Conservation (phyloP, 1,140 invertebrate species). For the Micrasema minimum region DNA sequence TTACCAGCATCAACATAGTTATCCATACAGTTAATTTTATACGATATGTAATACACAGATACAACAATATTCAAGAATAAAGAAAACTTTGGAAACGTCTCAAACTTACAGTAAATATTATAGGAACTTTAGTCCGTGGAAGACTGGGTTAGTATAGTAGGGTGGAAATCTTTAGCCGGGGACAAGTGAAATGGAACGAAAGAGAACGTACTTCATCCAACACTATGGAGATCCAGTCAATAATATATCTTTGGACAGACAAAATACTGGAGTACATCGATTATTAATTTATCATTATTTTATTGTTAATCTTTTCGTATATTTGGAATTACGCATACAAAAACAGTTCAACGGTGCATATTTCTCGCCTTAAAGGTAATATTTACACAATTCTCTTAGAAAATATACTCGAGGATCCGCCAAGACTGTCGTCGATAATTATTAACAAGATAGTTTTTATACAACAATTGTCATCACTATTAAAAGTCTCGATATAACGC, state of each 20-base stretch:
- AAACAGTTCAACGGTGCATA: constrained; percentile 27
- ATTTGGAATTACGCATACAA: constrained; percentile 36
- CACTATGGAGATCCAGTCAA: constrained; percentile 51
- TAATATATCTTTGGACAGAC: constrained; percentile 51
- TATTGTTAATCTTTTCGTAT: constrained; percentile 31
- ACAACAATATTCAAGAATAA: constrained; percentile 50
- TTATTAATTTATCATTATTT: neutral
- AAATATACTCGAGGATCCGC: neutral
- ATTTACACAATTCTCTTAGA: constrained; percentile 30
- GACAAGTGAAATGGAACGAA: constrained; percentile 31
- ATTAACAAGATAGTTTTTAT: constrained; percentile 31
- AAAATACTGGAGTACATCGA: constrained; percentile 50
- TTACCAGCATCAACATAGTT: constrained; percentile 15
- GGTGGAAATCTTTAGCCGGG: constrained; percentile 34
- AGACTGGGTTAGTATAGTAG: constrained; percentile 53
- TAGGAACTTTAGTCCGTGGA: constrained; percentile 55
- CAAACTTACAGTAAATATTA: constrained; percentile 51
- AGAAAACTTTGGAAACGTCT: constrained; percentile 46
- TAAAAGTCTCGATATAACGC: constrained; percentile 1
- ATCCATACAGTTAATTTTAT: constrained; percentile 39
- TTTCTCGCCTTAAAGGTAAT: constrained; percentile 12
- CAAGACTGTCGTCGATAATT: constrained; percentile 11
- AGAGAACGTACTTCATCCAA: constrained; percentile 37
- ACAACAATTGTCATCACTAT: constrained; percentile 24
- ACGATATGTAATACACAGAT: constrained; percentile 53